Base-by-base conservation (phyloP, 2,888 invertebrate genomes). In the Ethmia dodecea region DNA sequence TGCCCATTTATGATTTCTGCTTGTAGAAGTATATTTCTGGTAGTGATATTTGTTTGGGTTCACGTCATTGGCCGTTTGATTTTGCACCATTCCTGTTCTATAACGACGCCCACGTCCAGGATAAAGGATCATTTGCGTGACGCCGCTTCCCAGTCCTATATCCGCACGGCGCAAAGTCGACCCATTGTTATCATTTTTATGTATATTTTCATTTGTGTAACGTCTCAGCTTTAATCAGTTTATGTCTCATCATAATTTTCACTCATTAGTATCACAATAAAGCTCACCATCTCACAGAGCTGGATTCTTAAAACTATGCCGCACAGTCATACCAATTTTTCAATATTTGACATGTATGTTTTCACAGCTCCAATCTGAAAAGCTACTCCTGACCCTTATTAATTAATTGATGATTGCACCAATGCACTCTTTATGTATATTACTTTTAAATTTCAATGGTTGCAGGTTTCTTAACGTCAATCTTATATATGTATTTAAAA, bases 111-210 rank as follows among this genome's bases (percentile, higher is more conserved):
- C 16, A 38, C 35, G 35, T 33, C 33, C 29, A 27, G 22, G 33
- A 31, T 26, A 5, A 26, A 26, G 26, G 26, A 6, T 26, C 18
- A 18, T 1, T 18, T 18, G 35, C 37, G 28, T 26, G 47, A 42
- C 45, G 49, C 52, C 50, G 54, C 45, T 44, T 52, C 61, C 61
- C 49, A 35, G 44, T 59, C 74, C 73, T 61, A n/a, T 46, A 49
- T 60, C 66, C 64, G 55, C 67, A 66, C 75, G 78, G 60, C 78
- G 65, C 65, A 53, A 83, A 83, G 84, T 83, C 83, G 61, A 83
- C 84, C 84, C 84, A 83, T 83, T 80, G 80, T 74, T 72, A 55
- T 69, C 20, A 60, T 53, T 53, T 51, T 52, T 43, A 49, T 55
- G 11, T 18, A 18, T 3, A 26, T 26, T 10, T 57, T 61, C 54